These are phyloP conservation scores for Neofelis nebulosa DNA, from an alignment of 2,113 vertebrate species.

Conservation along the genomic window DNA sequence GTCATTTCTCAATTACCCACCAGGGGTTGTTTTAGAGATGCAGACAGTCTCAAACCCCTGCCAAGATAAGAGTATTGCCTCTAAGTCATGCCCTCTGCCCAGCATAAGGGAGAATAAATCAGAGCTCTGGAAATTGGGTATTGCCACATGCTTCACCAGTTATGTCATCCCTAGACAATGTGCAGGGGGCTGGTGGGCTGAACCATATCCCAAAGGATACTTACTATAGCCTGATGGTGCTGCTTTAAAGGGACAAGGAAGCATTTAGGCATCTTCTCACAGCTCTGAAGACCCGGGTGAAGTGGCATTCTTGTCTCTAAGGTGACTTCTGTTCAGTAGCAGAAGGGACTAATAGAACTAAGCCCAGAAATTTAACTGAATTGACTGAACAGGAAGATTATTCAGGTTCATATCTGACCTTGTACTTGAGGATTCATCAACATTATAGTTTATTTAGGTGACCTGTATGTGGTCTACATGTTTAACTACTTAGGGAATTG, in stretches of 20 bases:
- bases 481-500: background rate
- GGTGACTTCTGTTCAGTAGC: background rate
- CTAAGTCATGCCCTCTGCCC: constrained; percentile 42
- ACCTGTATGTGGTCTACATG: background rate
- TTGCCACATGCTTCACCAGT: constrained; percentile 50
- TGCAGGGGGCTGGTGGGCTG: background rate
- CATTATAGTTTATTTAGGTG: background rate
- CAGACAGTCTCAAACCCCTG: constrained; percentile 49
- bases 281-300: background rate
- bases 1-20: constrained; percentile 35
- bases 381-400: background rate
- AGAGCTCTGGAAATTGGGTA: constrained; percentile 35
- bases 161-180: background rate
- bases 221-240: background rate
- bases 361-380: background rate
- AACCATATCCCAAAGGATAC: background rate
- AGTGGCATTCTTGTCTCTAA: background rate
- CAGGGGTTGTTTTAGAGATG: constrained; percentile 44
- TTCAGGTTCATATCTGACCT: background rate
- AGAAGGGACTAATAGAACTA: background rate
- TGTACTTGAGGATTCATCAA: background rate
- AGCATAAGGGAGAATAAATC: constrained; percentile 53
- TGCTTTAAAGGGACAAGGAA: background rate
- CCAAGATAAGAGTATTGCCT: constrained; percentile 49
- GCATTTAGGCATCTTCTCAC: background rate